Evolutionary conservation across 2,113 vertebrate genomes (phyloP).

Genomic region (Nycticebus coucang): DNA sequence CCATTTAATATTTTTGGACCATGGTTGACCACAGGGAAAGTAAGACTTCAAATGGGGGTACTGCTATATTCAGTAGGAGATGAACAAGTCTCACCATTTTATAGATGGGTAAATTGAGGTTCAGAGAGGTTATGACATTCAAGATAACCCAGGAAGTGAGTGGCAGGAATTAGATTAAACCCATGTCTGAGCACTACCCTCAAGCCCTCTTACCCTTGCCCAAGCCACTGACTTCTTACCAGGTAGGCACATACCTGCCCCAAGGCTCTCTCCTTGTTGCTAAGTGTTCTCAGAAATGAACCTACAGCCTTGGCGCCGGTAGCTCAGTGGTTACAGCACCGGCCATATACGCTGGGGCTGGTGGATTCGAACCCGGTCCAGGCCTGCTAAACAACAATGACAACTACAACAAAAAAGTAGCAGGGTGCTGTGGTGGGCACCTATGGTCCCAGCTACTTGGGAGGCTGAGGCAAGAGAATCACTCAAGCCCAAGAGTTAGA

Average conservation of each 20-base stretch:
- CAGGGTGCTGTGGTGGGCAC: no score
- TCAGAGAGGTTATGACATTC: neutral
- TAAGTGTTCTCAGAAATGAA: neutral
- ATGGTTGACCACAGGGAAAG: neutral
- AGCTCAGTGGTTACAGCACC: no score
- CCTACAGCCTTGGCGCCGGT: neutral
- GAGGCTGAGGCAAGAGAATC: no score
- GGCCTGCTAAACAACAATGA: no score
- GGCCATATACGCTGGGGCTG: no score
- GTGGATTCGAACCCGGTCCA: no score
- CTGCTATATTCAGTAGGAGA: neutral
- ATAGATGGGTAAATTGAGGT: neutral
- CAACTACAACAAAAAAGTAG: no score
- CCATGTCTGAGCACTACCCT: neutral
- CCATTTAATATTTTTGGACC: neutral
- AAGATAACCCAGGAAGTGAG: neutral
- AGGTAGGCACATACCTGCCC: neutral
- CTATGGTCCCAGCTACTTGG: no score
- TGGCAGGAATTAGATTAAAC: neutral
- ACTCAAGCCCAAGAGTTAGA: no score
- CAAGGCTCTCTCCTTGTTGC: neutral
- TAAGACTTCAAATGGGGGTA: neutral
- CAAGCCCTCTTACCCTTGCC: neutral
- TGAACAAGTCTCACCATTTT: neutral
- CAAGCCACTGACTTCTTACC: neutral